Conservation (phyloP, 2,797 vertebrate species). For the Micrastur ruficollis region DNA sequence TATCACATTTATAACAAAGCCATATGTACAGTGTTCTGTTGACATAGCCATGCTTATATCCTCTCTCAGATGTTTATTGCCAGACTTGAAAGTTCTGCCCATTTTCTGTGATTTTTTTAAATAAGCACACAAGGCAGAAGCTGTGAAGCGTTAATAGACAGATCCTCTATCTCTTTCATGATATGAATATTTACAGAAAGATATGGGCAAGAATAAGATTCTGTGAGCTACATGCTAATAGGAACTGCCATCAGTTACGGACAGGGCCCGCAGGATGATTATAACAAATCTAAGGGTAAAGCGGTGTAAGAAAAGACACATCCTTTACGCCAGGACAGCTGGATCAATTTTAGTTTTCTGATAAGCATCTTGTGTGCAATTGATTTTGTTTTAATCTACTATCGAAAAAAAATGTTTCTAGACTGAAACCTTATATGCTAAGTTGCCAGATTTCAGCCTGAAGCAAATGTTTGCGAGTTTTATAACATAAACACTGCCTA, state of each 20-base stretch:
- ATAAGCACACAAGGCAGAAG: neutral
- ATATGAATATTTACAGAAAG: slow-evolving; percentile 13
- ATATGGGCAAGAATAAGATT: neutral
- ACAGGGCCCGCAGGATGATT: neutral
- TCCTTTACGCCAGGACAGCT: neutral
- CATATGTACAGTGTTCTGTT: neutral
- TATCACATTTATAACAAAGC: slow-evolving; percentile 9
- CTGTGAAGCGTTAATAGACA: neutral
- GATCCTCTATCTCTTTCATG: neutral
- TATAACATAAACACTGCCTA: neutral
- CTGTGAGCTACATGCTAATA: neutral
- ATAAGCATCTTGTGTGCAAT: slow-evolving; percentile 24
- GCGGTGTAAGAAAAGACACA: neutral
- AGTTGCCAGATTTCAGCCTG: neutral
- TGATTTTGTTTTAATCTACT: slow-evolving; percentile 36
- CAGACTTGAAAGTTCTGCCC: neutral
- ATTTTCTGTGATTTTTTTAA: neutral
- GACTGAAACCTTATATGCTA: neutral
- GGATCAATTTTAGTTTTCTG: slow-evolving; percentile 50
- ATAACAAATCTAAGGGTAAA: neutral
- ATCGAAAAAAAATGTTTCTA: neutral
- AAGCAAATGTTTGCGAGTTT: neutral
- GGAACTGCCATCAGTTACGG: neutral
- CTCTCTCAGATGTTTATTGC: neutral
- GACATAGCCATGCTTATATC: neutral